Evolutionary conservation across 2,797 vertebrate species (phyloP).

Genomic region (Champsocephalus gunnari): DNA sequence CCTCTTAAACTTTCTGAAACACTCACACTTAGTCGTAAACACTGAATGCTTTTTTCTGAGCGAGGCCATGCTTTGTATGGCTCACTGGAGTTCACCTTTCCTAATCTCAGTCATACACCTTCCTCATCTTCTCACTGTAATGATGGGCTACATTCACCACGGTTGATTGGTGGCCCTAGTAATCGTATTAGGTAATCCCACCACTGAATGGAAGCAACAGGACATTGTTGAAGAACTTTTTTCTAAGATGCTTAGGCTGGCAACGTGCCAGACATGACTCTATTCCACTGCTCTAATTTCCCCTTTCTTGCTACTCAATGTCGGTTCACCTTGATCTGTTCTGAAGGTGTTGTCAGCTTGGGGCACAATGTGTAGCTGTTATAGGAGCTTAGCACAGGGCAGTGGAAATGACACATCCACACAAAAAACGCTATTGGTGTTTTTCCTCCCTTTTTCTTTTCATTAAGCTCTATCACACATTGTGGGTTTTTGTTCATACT

Average conservation of each 20-base stretch:
- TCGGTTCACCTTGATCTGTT: conserved; percentile 67
- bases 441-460: neutral
- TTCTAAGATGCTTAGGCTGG: conserved; percentile 63
- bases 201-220: conserved; percentile 61
- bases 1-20: conserved; percentile 2
- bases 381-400: conserved; percentile 5
- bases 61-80: conserved; percentile 19
- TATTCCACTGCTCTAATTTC: conserved; percentile 40
- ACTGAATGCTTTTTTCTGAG: conserved; percentile 26
- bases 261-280: conserved; percentile 50
- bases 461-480: neutral
- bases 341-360: conserved; percentile 16
- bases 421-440: neutral
- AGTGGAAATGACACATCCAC: conserved; percentile 10
- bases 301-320: conserved; percentile 38
- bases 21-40: conserved; percentile 19
- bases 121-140: conserved; percentile 74
- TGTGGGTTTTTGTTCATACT: neutral
- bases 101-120: conserved; percentile 82
- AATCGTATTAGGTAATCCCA: conserved; percentile 84
- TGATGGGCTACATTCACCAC: conserved; percentile 75
- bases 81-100: conserved; percentile 73
- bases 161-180: conserved; percentile 62
- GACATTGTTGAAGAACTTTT: conserved; percentile 73
- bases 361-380: conserved; percentile 17